phyloP scores from a whole-genome alignment of 2,113 vertebrate species.

The Edolisoma coerulescens region DNA sequence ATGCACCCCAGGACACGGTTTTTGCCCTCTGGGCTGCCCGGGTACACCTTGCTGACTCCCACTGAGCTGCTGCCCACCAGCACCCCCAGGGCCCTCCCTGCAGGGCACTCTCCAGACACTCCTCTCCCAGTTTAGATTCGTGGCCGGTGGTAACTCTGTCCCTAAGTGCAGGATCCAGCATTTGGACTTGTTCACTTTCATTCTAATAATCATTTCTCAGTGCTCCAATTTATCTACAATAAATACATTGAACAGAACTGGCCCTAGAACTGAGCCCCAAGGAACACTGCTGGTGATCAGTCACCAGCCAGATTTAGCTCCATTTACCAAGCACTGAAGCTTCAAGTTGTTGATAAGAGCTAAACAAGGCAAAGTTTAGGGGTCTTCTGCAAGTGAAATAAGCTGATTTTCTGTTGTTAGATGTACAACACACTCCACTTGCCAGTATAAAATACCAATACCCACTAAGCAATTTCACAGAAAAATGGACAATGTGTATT shows the following conservation, averaged over 20 bases:
- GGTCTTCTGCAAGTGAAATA: not conserved
- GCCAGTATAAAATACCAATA: not conserved
- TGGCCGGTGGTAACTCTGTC: rapidly evolving
- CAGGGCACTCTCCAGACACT: not conserved
- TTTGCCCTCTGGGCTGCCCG: not conserved
- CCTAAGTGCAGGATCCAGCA: not conserved
- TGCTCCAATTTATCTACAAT: not conserved
- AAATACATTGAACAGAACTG: not conserved
- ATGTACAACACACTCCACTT: not conserved
- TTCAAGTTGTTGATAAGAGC: not conserved
- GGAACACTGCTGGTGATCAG: rapidly evolving
- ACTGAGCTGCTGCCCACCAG: not conserved
- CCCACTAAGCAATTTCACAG: not conserved
- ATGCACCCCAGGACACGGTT: not conserved
- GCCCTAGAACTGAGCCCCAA: not conserved
- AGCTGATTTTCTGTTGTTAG: not conserved
- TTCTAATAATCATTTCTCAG: not conserved
- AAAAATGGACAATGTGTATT: not conserved
- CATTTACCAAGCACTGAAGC: not conserved
- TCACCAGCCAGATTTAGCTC: rapidly evolving
- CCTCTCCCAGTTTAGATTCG: not conserved
- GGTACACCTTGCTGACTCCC: not conserved
- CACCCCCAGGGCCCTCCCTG: not conserved
- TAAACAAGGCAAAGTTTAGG: not conserved
- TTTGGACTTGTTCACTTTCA: not conserved